phyloP scores from a whole-genome alignment of 2,888 invertebrate genomes.

The Muschampia plurimacula region DNA sequence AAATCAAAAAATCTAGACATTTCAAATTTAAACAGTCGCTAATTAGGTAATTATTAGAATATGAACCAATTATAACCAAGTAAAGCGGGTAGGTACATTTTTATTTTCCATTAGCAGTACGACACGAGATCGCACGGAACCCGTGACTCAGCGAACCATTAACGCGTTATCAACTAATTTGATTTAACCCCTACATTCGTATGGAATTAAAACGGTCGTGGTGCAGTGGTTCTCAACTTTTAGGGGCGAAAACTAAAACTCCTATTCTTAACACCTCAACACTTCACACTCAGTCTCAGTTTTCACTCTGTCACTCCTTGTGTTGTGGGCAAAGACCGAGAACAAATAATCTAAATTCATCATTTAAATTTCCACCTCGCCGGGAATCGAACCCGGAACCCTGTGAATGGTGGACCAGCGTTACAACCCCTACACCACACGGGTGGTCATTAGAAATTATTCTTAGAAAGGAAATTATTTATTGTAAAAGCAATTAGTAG shows the following conservation, averaged over 20 bases:
- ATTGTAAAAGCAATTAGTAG: too few relatives aligned
- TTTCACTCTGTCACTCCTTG: too few relatives aligned
- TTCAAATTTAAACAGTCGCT: slow-evolving; percentile 4
- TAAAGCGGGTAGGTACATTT: slow-evolving; percentile 6
- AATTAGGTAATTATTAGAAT: background rate
- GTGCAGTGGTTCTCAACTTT: slow-evolving; percentile 20
- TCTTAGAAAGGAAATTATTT: too few relatives aligned
- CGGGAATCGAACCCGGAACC: too few relatives aligned
- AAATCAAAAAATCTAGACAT: background rate
- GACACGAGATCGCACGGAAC: slow-evolving; percentile 10
- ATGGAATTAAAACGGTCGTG: slow-evolving; percentile 36
- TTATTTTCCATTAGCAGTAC: slow-evolving; percentile 12
- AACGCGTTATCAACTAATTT: slow-evolving; percentile 38
- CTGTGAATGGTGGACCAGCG: too few relatives aligned
- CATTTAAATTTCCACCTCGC: too few relatives aligned
- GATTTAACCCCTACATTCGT: slow-evolving; percentile 37
- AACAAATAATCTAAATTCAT: too few relatives aligned
- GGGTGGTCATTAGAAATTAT: too few relatives aligned
- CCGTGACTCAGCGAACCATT: slow-evolving; percentile 36
- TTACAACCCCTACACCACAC: too few relatives aligned
- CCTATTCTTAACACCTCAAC: background rate
- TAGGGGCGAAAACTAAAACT: background rate
- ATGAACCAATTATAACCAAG: slow-evolving; percentile 24
- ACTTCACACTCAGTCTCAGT: too few relatives aligned
- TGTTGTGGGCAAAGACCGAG: too few relatives aligned